These are phyloP conservation scores for Borostomias antarcticus DNA, from an alignment of 2,797 vertebrate species.

Conservation along the genomic window DNA sequence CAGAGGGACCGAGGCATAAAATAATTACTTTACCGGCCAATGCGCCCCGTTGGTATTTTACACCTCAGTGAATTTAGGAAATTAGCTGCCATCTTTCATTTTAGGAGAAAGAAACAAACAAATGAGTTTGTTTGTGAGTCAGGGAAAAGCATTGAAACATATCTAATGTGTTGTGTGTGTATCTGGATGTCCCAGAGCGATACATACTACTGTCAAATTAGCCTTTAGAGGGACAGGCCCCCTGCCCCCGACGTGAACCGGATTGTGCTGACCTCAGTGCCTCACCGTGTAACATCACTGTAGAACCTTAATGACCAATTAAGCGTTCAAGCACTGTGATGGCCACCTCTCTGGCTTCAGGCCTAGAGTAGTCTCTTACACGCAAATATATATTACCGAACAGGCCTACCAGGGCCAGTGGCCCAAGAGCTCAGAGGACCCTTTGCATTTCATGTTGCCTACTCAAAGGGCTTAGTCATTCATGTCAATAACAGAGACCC, in stretches of 20 bases:
- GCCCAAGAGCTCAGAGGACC: too few species aligned
- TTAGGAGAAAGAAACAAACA: not conserved
- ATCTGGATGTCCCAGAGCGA: not conserved
- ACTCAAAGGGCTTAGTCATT: too few species aligned
- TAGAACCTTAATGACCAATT: not conserved
- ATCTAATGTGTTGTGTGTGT: not conserved
- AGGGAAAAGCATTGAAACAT: slow-evolving; percentile 28
- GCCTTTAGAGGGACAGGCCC: too few species aligned
- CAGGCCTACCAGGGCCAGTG: too few species aligned
- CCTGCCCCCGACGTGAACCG: too few species aligned
- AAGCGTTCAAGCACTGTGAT: not conserved
- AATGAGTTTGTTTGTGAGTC: slow-evolving; percentile 21
- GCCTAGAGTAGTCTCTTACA: too few species aligned
- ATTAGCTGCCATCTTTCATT: slow-evolving; percentile 44
- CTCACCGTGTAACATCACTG: not conserved
- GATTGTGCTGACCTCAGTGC: too few species aligned
- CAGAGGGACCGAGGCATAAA: not conserved
- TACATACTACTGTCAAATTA: not conserved
- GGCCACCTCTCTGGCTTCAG: too few species aligned
- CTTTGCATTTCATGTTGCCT: too few species aligned
- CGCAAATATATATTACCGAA: too few species aligned
- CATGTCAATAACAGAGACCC: too few species aligned
- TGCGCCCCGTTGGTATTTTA: slow-evolving; percentile 54
- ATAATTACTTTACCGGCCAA: slow-evolving; percentile 44
- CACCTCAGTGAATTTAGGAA: slow-evolving; percentile 53